phyloP scores from a whole-genome alignment of 2,113 vertebrate species.

The Heterotis niloticus region DNA sequence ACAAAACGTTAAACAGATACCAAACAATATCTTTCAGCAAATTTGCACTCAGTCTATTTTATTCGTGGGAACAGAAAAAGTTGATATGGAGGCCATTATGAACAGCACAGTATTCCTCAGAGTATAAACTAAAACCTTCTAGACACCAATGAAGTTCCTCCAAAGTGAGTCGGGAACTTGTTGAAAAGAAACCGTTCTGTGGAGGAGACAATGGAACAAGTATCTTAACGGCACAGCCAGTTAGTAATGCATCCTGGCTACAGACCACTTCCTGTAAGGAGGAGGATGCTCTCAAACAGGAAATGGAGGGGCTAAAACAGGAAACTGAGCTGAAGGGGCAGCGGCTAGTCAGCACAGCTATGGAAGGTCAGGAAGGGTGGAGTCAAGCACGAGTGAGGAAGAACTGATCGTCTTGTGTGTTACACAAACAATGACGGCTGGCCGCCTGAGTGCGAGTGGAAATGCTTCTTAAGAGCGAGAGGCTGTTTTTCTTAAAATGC shows the following conservation, averaged over 20 bases:
- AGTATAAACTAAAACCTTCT: neutral
- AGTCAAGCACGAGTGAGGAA: neutral
- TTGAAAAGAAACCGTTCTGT: neutral
- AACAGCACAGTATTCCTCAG: too few relatives aligned
- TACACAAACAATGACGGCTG: neutral
- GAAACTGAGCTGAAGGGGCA: conserved; percentile 37
- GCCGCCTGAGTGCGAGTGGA: neutral
- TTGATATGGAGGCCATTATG: too few relatives aligned
- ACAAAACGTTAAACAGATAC: too few relatives aligned
- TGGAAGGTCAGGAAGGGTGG: conserved; percentile 19
- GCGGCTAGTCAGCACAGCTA: neutral
- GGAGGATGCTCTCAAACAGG: conserved; percentile 32
- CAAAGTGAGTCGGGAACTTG: too few relatives aligned
- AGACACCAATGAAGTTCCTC: neutral
- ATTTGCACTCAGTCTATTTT: too few relatives aligned
- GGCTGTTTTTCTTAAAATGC: neutral
- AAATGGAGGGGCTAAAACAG: conserved; percentile 35
- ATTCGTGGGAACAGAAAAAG: too few relatives aligned
- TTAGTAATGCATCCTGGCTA: neutral
- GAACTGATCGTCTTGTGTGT: too few relatives aligned
- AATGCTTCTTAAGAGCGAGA: neutral
- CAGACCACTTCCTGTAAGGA: conserved; percentile 19
- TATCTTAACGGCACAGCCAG: neutral
- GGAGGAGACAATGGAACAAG: neutral
- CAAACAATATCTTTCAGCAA: too few relatives aligned